A percentile compares a stretch with the other conserved stretches of the same genome.
These are phyloP conservation scores for Chrysolina haemoptera DNA, from an alignment of 2,888 invertebrate genomes.

Conservation along the genomic window DNA sequence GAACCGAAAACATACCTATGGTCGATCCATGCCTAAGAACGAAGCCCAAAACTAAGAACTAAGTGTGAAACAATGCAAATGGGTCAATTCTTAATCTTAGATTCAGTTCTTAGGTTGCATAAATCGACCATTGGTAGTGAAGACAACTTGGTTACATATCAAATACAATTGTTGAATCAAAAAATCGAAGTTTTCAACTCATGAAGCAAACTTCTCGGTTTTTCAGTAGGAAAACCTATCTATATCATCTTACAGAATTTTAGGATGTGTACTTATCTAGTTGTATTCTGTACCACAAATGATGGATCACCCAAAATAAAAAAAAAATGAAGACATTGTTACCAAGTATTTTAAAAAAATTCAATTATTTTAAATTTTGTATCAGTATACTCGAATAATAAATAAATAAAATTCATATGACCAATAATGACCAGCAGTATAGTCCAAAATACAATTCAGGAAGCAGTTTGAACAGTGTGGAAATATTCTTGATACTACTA, in stretches of 20 bases:
- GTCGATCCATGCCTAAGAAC: too few species aligned
- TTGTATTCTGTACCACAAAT: not conserved
- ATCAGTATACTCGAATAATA: not conserved
- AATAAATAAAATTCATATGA: conserved; percentile 6
- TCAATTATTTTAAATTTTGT: not conserved
- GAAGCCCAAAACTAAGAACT: too few species aligned
- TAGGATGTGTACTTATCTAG: conserved; percentile 8
- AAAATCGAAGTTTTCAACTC: not conserved
- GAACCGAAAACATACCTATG: too few species aligned
- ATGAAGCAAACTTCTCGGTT: not conserved
- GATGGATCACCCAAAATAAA: not conserved
- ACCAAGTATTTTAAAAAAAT: not conserved
- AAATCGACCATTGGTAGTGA: too few species aligned
- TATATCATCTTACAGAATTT: conserved; percentile 9
- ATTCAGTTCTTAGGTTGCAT: too few species aligned
- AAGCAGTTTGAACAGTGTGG: not conserved
- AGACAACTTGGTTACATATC: not conserved
- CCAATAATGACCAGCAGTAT: conserved; percentile 13
- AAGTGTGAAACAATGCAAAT: too few species aligned
- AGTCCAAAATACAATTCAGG: not conserved
- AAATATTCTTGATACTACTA: not conserved
- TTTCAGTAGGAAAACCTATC: not conserved
- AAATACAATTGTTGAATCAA: not conserved
- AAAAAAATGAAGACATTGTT: not conserved
- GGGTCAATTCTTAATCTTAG: too few species aligned